Conservation (phyloP, 2,113 vertebrate species). For the Genyomyrus donnyi region DNA sequence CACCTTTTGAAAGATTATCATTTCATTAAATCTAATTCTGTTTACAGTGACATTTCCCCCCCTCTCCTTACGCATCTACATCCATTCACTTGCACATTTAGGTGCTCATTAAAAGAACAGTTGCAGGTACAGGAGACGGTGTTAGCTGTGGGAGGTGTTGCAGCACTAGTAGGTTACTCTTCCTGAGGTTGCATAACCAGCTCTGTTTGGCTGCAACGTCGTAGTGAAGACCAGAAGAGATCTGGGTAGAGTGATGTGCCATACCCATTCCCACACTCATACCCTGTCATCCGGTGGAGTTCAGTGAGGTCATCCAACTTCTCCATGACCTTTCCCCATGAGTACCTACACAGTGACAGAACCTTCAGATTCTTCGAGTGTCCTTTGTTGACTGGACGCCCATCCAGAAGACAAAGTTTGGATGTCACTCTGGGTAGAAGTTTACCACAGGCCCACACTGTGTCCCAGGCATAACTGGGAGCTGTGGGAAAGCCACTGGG, state of each 20-base stretch:
- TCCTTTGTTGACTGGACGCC: neutral
- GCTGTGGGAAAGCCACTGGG: neutral
- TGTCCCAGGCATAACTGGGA: neutral
- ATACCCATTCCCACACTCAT: neutral
- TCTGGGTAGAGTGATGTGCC: neutral
- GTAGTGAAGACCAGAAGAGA: neutral
- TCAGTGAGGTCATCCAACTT: neutral
- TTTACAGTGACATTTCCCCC: neutral
- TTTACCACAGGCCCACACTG: neutral
- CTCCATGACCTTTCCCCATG: neutral
- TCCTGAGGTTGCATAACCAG: neutral
- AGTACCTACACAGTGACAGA: neutral
- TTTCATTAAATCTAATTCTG: conserved; percentile 10
- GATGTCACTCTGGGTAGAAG: neutral
- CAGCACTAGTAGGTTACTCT: neutral
- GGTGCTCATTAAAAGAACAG: conserved; percentile 17
- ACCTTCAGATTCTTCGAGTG: neutral
- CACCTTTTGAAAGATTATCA: conserved; percentile 1
- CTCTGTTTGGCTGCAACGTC: neutral
- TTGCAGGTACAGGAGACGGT: neutral
- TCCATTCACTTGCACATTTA: conserved; percentile 21
- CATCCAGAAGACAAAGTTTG: neutral
- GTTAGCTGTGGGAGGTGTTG: neutral
- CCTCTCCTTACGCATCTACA: neutral
- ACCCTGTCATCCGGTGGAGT: neutral